These are phyloP conservation scores for Oreortyx pictus DNA, from an alignment of 2,797 vertebrate genomes.

Conservation along the genomic window DNA sequence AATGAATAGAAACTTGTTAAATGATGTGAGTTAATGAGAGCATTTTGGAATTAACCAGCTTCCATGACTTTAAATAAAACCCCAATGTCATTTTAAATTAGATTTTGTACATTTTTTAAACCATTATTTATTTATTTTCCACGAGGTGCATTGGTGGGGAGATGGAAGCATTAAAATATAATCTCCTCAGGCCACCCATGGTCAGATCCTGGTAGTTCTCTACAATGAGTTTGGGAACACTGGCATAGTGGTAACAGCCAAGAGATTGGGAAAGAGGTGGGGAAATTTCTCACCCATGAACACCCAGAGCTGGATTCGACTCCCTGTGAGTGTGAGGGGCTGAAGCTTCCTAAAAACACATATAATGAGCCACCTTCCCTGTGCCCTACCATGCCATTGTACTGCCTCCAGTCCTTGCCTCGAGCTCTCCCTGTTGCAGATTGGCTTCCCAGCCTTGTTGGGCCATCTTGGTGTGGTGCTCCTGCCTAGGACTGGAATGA, in stretches of 20 bases:
- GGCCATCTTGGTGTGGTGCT: accelerated
- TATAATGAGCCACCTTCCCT: not conserved
- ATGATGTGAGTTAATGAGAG: conserved; percentile 76
- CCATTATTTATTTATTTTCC: conserved; percentile 34
- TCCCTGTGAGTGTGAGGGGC: not conserved
- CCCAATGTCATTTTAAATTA: conserved; percentile 75
- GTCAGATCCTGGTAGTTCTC: not conserved
- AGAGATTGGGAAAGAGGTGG: not conserved
- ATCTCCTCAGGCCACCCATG: conserved; percentile 30
- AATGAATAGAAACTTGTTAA: conserved; percentile 76
- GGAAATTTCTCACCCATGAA: accelerated
- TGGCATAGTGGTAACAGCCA: not conserved
- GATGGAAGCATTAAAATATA: not conserved
- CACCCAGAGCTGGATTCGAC: not conserved
- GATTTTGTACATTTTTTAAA: conserved; percentile 68
- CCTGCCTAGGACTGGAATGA: not conserved
- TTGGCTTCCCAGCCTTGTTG: not conserved
- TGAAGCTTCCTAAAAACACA: accelerated
- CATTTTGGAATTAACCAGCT: conserved; percentile 74
- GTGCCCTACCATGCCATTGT: accelerated
- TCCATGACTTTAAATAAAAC: conserved; percentile 74
- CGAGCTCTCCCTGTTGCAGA: accelerated
- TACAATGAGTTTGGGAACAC: accelerated
- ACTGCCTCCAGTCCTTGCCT: not conserved
- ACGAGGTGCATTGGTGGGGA: not conserved